Conservation (phyloP, 2,113 vertebrate genomes). For the Mohoua ochrocephala region DNA sequence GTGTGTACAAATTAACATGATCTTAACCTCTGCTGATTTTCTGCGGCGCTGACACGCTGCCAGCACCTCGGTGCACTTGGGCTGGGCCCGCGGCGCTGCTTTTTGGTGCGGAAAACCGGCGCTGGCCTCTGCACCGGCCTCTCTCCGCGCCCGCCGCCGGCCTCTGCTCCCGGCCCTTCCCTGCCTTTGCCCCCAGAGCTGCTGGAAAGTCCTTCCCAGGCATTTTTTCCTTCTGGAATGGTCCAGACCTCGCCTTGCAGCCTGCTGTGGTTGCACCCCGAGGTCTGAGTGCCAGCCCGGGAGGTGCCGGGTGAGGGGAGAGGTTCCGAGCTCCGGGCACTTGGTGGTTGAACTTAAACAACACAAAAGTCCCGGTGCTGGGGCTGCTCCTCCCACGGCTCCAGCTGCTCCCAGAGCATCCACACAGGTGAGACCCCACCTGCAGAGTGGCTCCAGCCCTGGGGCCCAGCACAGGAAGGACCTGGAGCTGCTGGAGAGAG, state of each 20-base stretch:
- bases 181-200: background rate
- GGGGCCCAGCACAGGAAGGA: background rate
- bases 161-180: background rate
- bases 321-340: background rate
- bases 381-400: background rate
- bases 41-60: conserved; percentile 15
- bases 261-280: background rate
- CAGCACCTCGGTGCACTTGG: conserved; percentile 1
- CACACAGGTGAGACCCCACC: accelerated
- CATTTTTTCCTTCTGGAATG: background rate
- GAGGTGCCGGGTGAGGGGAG: background rate
- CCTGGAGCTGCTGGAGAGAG: background rate
- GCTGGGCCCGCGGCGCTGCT: background rate
- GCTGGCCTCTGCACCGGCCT: background rate
- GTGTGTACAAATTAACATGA: conserved; percentile 84
- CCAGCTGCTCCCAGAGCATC: background rate
- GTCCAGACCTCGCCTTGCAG: background rate
- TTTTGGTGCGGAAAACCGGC: background rate
- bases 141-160: background rate
- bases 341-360: too few relatives aligned
- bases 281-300: background rate
- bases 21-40: conserved; percentile 56
- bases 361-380: background rate
- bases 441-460: background rate
- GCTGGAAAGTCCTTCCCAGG: background rate